Base-by-base conservation (phyloP, 2,113 vertebrate species). In the Ceratotherium simum region DNA sequence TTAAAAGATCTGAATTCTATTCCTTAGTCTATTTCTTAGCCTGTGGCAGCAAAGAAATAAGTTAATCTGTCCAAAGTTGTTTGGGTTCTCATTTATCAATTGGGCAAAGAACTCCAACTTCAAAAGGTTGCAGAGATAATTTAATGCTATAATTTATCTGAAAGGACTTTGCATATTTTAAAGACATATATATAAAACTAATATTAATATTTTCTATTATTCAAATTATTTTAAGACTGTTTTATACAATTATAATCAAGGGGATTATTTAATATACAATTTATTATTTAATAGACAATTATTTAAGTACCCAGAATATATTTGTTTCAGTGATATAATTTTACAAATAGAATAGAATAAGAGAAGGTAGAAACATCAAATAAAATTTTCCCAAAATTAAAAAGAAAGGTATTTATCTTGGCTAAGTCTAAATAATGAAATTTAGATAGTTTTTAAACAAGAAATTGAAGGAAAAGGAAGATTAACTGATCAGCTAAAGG, bases 231-330 rank as follows among this genome's bases (percentile, higher is more conserved):
- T 93, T 91, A 42, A 62, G 33, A 73, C 3, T 62, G 6, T 36
- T 94, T 93, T 48, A 83, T 58, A 88, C 3, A 90, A 76, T n/a
- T 75, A 31, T 75, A 72, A 84, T 51, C 6, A 92, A 87, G 46
- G 9, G 0, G 18, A 73, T 29, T 70, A 69, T 72, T 64, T 86
- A 95, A 82, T 16, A 54, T 54, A 54, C 14, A 54, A 54, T 54
- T 51, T 69, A 51, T 6, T 69, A 23, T 69, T 69, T 69, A 85
- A 85, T 8, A 25, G 67, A 69, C 11, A 58, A 79, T 39, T 80
- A 79, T 42, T 84, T 94, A 96, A 92, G 16, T 76, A 96, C 1
- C 48, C 39, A 56, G n/a, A 33, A 33, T 58, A 48, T 51, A 90
- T n/a, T 39, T 90, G 39, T 54, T 86, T 64, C n/a, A 87, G 12